Evolutionary conservation across 2,113 vertebrate genomes (phyloP).

Genomic region (Nymphicus hollandicus): DNA sequence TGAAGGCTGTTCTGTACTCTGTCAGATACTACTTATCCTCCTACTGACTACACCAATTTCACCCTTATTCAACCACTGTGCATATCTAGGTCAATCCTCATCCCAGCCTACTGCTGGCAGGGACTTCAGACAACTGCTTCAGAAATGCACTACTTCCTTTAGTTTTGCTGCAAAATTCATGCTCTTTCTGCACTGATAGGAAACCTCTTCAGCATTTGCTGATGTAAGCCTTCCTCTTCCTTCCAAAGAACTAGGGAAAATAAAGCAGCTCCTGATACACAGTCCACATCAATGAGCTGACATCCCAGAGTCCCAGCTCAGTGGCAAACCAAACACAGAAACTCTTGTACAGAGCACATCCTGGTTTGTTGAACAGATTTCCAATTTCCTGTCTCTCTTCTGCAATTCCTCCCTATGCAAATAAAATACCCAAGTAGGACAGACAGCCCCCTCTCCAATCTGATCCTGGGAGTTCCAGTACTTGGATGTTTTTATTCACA

Average conservation of each 20-base stretch:
- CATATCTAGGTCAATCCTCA: background rate
- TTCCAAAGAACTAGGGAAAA: background rate
- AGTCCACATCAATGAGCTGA: background rate
- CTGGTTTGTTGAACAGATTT: background rate
- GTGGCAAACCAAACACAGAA: conserved; percentile 17
- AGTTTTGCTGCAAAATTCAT: background rate
- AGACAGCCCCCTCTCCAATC: background rate
- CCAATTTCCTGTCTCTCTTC: background rate
- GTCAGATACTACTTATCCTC: background rate
- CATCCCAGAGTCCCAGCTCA: background rate
- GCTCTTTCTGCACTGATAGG: background rate
- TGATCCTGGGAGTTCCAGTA: background rate
- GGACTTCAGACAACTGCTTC: background rate
- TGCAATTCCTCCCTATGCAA: background rate
- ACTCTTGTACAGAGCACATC: background rate
- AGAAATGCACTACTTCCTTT: background rate
- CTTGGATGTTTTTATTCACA: background rate
- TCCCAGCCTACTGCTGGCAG: background rate
- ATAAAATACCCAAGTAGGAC: background rate
- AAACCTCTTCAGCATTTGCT: background rate
- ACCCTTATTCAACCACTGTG: background rate
- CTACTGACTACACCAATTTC: background rate
- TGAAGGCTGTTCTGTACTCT: background rate
- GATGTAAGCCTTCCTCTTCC: background rate
- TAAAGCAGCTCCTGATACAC: background rate